Conservation (phyloP, 2,888 invertebrate genomes). For the Tortricodes alternella region DNA sequence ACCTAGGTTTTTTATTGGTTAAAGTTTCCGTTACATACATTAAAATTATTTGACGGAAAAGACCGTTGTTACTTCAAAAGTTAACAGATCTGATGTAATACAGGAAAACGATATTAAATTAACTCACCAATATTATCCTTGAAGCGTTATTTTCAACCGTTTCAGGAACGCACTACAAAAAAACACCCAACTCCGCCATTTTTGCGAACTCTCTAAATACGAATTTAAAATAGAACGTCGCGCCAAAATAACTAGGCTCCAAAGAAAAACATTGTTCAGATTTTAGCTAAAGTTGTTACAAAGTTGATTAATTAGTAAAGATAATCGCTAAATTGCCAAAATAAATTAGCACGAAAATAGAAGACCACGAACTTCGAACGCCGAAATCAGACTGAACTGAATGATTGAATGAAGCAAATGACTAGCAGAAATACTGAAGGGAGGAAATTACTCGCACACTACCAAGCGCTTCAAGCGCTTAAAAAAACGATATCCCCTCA, state of each 20-base stretch:
- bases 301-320: not conserved
- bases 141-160: constrained; percentile 9
- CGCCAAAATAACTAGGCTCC: constrained; percentile 33
- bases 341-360: not conserved
- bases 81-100: not conserved
- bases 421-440: constrained; percentile 74
- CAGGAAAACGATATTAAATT: not conserved
- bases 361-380: constrained; percentile 23
- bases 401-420: constrained; percentile 66
- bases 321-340: not conserved
- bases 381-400: constrained; percentile 48
- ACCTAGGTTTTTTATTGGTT: not conserved
- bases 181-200: constrained; percentile 35
- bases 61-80: no score
- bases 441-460: constrained; percentile 45
- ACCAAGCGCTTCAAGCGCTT: constrained; percentile 52
- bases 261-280: not conserved
- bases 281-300: not conserved
- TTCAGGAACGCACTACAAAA: constrained; percentile 27
- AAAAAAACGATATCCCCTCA: constrained; percentile 2
- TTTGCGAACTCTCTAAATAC: constrained; percentile 24
- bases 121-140: constrained; percentile 23
- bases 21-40: not conserved
- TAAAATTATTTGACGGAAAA: not conserved
- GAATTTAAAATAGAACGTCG: constrained; percentile 35